Conservation (phyloP, 2,888 invertebrate genomes). For the Belgica antarctica region DNA sequence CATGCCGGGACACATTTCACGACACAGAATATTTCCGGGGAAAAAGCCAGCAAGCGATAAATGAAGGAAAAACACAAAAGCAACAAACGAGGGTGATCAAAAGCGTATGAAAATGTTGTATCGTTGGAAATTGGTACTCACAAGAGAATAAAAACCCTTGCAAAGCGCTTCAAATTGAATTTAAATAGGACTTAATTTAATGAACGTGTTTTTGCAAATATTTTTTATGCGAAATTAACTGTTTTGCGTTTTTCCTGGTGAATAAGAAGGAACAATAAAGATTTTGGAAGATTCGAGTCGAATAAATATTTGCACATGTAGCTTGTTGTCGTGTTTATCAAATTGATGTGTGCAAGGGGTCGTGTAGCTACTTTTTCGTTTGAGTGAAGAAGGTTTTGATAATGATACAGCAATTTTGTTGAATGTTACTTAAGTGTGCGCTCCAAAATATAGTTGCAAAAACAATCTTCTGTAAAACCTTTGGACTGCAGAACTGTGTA, state of each 20-base stretch:
- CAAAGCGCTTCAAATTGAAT: constrained; percentile 39
- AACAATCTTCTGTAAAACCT: no score
- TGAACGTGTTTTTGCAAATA: constrained; percentile 32
- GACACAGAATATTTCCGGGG: neutral
- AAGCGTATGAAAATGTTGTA: constrained; percentile 19
- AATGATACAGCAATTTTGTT: no score
- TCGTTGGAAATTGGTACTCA: constrained; percentile 9
- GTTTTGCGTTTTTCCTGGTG: neutral
- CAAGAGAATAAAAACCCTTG: no score
- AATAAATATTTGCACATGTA: neutral
- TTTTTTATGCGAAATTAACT: neutral
- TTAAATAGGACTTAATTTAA: constrained; percentile 43
- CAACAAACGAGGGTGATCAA: constrained; percentile 30
- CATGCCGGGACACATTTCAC: neutral
- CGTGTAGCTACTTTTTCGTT: no score
- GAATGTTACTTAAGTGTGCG: no score
- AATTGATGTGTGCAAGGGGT: no score
- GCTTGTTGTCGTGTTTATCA: no score
- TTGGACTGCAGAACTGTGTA: no score
- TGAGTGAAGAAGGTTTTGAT: no score
- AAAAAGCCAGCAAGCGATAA: neutral
- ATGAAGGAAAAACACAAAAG: neutral
- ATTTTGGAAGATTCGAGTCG: neutral
- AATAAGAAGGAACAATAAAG: neutral
- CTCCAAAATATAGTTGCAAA: no score